Evolutionary conservation across 2,113 vertebrate genomes (phyloP), one percentile per base, ranked within the genome.

Genomic region (Turdus rufiventris): DNA sequence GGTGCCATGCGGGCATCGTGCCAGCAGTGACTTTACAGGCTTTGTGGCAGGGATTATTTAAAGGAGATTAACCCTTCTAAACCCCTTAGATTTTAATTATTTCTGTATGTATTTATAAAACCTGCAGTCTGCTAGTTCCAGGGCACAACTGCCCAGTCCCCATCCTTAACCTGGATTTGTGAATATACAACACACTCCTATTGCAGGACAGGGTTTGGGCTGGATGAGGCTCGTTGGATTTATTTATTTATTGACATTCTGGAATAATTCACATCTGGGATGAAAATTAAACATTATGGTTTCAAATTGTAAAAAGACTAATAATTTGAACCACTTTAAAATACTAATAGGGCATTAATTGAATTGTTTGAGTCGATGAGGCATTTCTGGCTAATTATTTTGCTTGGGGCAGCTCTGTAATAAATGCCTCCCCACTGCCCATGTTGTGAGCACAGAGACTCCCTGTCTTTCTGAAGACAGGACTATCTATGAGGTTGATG

Each of bases 31-130:
- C 98, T 98, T 98, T 98, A 97, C 98, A 97, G 97, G 98, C 98
- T 98, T 97, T 98, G 97, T 97, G 91, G 97, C 96, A 96, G 97
- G 98, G 98, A 99, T 99, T 99, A 99, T 97, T 97, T 96, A 98
- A 98, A 98, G 97, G 96, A 98, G 98, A 99, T 99, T 99, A 99
- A 97, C 93, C 97, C 93, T 96, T 91, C 97, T 99, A 99, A 99
- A 99, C 98, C 98, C 98, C 98, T 98, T 98, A 98, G 98, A 98
- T 98, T 99, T 99, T 99, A 99, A 99, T 99, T 99, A 99, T 98
- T 98, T 98, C 98, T 98, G 98, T 98, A 98, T 98, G 98, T 98
- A 98, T 98, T 98, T 98, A 98, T 98, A 98, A 98, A 97, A 97
- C 97, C 97, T 91, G 96, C 97, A 97, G 97, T 98, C 98, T 98